Evolutionary conservation across 2,113 vertebrate genomes (phyloP), one percentile per base, ranked within the genome.

Genomic region (Scomber scombrus): DNA sequence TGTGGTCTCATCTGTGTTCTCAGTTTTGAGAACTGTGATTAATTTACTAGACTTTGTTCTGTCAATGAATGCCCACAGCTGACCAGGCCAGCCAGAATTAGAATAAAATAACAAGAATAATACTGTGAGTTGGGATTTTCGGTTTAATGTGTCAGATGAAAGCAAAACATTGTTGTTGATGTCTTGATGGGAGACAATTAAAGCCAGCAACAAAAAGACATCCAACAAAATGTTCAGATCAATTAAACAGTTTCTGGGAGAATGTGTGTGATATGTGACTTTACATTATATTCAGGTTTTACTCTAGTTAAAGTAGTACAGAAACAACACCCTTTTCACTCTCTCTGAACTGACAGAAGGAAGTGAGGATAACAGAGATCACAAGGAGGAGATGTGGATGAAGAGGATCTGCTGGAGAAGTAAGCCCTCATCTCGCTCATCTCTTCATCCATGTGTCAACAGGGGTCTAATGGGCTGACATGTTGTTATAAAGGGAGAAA

Each of bases 381-480:
- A 90, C 80, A 87, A 9, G 80, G 50, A 66, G 56, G 55, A 82
- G 58, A 86, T 54, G 55, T 49, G 75, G 63, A 84, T 81, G 76
- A 86, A 75, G 86, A 75, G 74, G 64, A 78, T 88, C 55, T 71
- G 83, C 34, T 58, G 47, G 64, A 80, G 77, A 68, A 65, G 31
- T 78, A 77, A 84, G 78, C 85, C 71, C 55, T 80, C 82, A 52
- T 83, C 80, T 60, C 78, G 85, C 86, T 92, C 85, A 88, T 89
- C 87, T 84, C 71, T 86, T 91, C 85, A 91, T 92, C 82, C 90
- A 92, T 92, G 84, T 92, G 92, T 92, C 88, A 92, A 75, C 88
- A 88, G 81, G 70, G 84, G 73, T 86, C 87, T 89, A 89, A 91
- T 89, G 81, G 89, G 84, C 84, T 78, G 84, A 89, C 78, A 89